Conservation (phyloP, 1,140 invertebrate genomes). For the Monomorium pharaonis region DNA sequence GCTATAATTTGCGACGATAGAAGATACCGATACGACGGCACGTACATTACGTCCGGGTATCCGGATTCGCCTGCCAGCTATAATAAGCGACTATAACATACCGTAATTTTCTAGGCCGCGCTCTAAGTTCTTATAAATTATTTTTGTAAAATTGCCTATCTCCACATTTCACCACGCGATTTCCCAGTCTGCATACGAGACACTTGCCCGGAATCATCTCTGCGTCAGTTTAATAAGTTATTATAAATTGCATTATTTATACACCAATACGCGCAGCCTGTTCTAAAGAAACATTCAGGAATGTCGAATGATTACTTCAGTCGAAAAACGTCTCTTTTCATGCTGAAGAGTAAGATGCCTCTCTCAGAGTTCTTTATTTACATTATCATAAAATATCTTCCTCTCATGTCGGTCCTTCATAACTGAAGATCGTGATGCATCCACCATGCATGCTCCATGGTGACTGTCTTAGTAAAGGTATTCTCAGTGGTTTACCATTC, state of each 20-base stretch:
- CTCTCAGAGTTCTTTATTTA: conserved; percentile 32
- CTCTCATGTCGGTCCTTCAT: no score
- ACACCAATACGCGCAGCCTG: not conserved
- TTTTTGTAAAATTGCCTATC: conserved; percentile 33
- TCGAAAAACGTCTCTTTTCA: not conserved
- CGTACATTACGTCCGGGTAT: conserved; percentile 6
- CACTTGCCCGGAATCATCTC: no score
- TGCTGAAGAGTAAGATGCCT: not conserved
- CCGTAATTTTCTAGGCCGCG: conserved; percentile 10
- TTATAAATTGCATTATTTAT: not conserved
- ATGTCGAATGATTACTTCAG: not conserved
- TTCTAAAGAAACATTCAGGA: not conserved
- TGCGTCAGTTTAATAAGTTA: conserved; percentile 12
- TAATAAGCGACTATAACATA: conserved; percentile 15
- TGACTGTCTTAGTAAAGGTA: no score
- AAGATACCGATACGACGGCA: conserved; percentile 16
- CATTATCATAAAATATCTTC: conserved; percentile 32
- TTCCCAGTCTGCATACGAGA: not conserved
- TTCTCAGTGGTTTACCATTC: no score
- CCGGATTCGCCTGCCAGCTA: conserved; percentile 13
- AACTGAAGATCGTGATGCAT: no score
- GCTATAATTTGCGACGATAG: conserved; percentile 51
- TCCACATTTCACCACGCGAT: not conserved
- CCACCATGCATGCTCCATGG: no score
- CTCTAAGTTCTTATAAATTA: not conserved